Conservation (phyloP, 2,113 vertebrate genomes). For the Plecotus auritus region DNA sequence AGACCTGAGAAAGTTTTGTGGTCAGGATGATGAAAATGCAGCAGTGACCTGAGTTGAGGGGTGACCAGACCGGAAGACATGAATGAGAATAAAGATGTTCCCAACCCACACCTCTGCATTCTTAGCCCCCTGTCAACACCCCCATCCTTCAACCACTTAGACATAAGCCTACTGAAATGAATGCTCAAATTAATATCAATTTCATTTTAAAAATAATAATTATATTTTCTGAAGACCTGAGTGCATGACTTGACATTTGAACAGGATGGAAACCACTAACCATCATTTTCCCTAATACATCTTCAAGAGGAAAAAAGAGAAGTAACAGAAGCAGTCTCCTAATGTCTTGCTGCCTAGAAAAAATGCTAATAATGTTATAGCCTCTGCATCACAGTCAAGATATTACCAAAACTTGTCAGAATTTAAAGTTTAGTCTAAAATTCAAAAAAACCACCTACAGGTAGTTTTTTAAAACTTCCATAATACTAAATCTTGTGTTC, state of each 20-base stretch:
- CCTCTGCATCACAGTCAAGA: slow-evolving; percentile 2
- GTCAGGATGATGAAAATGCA: background rate
- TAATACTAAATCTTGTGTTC: background rate
- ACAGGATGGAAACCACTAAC: slow-evolving; percentile 1
- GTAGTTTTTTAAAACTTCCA: background rate
- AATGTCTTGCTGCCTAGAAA: background rate
- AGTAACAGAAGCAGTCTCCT: background rate
- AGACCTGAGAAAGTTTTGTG: background rate
- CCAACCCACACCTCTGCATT: background rate
- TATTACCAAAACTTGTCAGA: background rate
- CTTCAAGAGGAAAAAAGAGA: background rate
- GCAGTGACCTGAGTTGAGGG: background rate
- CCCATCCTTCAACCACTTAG: background rate
- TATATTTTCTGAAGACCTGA: background rate
- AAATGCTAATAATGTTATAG: background rate
- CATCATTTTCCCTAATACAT: background rate
- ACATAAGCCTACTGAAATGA: background rate
- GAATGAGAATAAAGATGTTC: background rate
- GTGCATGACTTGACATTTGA: background rate
- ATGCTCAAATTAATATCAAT: slow-evolving; percentile 24
- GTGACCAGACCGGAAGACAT: background rate
- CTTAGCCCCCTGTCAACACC: background rate
- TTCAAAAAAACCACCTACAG: slow-evolving; percentile 1
- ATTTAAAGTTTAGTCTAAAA: slow-evolving; percentile 12
- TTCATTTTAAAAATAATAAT: background rate